These are phyloP conservation scores for Drosophila formosana DNA, from an alignment of 2,888 invertebrate species.

Conservation along the genomic window DNA sequence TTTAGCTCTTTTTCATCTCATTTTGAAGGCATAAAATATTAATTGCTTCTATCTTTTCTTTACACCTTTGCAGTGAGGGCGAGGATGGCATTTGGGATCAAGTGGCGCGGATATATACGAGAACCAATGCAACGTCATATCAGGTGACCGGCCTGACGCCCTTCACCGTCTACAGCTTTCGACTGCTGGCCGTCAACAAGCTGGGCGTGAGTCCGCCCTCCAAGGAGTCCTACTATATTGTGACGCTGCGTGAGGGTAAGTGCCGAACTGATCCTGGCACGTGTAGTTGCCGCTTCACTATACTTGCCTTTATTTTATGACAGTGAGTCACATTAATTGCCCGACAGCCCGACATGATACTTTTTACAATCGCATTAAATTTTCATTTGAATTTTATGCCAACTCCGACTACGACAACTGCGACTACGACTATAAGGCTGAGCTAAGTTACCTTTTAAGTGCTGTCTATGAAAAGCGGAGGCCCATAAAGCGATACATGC, in stretches of 20 bases:
- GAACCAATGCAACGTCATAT: conserved; percentile 88
- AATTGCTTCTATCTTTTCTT: background rate
- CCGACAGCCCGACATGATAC: conserved; percentile 65
- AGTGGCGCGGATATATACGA: conserved; percentile 87
- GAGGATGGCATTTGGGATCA: conserved; percentile 90
- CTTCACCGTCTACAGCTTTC: conserved; percentile 91
- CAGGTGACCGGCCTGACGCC: conserved; percentile 89
- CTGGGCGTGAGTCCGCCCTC: conserved; percentile 89
- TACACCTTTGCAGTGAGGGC: conserved; percentile 86
- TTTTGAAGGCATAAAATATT: background rate
- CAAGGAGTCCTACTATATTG: conserved; percentile 90
- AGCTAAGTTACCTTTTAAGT: conserved; percentile 63
- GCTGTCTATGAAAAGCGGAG: conserved; percentile 61
- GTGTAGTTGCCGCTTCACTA: conserved; percentile 8
- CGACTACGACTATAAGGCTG: background rate
- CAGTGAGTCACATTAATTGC: conserved; percentile 51
- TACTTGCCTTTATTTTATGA: conserved; percentile 45
- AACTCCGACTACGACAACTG: conserved; percentile 1
- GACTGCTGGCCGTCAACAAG: conserved; percentile 90
- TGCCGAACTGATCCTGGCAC: conserved; percentile 38
- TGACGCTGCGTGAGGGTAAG: conserved; percentile 91
- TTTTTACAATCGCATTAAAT: conserved; percentile 79
- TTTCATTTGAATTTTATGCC: conserved; percentile 71
- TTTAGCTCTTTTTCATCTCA: too few species aligned
- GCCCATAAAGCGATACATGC: conserved; percentile 52